Percentiles rank a stretch among this genome's conserved stretches.
These are phyloP conservation scores for Cinclus cinclus DNA, from an alignment of 2,113 vertebrate genomes.

Conservation along the genomic window DNA sequence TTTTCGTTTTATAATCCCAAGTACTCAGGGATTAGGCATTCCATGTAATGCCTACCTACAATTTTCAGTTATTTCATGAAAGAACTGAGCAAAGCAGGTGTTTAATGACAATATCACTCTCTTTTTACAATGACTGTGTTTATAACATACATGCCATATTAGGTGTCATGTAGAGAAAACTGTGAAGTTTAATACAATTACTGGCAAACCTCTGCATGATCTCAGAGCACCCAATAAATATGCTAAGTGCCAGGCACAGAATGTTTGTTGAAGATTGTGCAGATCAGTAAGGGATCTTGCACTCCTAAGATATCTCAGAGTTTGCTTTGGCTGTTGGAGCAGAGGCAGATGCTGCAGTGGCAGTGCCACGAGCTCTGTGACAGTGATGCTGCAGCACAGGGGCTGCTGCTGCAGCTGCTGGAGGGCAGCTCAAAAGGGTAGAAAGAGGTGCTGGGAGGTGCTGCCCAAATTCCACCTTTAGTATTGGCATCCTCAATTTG, in stretches of 20 bases:
- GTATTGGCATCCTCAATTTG: background rate
- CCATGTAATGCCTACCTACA: background rate
- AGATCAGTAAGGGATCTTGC: background rate
- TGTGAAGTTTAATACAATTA: background rate
- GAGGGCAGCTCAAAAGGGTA: background rate
- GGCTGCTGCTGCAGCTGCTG: background rate
- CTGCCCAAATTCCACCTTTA: background rate
- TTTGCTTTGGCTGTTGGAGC: background rate
- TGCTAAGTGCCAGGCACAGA: background rate
- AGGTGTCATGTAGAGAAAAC: fast-evolving
- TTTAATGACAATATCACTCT: background rate
- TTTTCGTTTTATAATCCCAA: conserved; percentile 6
- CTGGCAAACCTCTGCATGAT: background rate
- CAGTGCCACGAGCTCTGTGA: fast-evolving
- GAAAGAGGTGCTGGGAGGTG: background rate
- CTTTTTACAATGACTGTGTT: background rate
- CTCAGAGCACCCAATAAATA: background rate
- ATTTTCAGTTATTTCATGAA: background rate
- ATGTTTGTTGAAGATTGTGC: background rate
- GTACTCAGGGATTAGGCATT: background rate
- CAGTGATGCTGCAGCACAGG: fast-evolving
- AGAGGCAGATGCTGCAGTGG: background rate
- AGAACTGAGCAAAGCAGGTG: background rate
- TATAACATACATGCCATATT: background rate
- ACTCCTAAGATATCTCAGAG: background rate